Conservation (phyloP, 2,113 vertebrate genomes). For the Donacobius atricapilla region DNA sequence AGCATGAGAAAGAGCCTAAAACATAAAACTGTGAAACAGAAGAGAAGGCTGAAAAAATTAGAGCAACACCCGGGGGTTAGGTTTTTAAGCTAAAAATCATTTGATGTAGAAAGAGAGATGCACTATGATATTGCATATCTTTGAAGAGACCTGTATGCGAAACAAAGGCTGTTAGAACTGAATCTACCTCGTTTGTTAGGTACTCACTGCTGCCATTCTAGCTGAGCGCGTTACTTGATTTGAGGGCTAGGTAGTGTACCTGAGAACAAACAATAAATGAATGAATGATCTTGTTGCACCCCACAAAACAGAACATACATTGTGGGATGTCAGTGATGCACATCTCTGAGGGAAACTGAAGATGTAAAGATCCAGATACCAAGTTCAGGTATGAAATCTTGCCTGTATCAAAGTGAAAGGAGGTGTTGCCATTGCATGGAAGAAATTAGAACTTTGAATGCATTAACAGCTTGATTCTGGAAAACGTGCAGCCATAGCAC, state of each 20-base stretch:
- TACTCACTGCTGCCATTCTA: not conserved
- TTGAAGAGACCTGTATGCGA: not conserved
- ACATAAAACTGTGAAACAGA: too few relatives aligned
- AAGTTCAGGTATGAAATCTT: slow-evolving; percentile 27
- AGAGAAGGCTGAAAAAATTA: too few relatives aligned
- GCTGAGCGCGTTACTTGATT: not conserved
- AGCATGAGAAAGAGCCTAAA: too few relatives aligned
- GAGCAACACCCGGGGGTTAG: too few relatives aligned
- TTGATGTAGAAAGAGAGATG: not conserved
- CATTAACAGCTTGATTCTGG: slow-evolving; percentile 6
- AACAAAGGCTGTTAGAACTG: not conserved
- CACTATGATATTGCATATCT: not conserved
- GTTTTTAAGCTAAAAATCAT: not conserved
- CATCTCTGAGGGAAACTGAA: slow-evolving; percentile 28
- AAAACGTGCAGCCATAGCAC: not conserved
- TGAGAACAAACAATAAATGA: slow-evolving; percentile 19
- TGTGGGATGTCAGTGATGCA: not conserved
- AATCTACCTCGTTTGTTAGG: not conserved
- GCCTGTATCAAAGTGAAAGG: not conserved
- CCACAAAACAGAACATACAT: slow-evolving; percentile 13
- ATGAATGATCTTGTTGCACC: not conserved
- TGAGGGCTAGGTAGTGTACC: not conserved
- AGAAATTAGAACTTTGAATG: not conserved
- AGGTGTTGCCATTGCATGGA: not conserved
- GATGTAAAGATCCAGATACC: slow-evolving; percentile 31